These are phyloP conservation scores for Drosophila mimetica DNA, from an alignment of 2,888 invertebrate species.

Conservation along the genomic window DNA sequence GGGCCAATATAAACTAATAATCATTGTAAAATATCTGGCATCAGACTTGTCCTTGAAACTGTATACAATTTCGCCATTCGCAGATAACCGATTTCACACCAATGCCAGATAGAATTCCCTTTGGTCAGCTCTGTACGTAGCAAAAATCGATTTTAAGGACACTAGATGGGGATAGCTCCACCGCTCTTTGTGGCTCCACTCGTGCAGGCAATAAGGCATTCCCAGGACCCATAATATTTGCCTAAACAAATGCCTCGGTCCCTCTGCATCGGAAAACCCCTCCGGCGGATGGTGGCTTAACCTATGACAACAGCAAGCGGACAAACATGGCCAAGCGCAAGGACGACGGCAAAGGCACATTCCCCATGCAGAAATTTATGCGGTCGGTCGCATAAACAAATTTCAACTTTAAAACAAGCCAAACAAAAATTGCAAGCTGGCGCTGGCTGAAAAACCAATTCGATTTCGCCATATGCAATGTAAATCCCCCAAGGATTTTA, in stretches of 20 bases:
- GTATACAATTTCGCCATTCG: not conserved
- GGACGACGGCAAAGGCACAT: constrained; percentile 37
- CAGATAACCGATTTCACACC: constrained; percentile 12
- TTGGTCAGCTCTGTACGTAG: constrained; percentile 14
- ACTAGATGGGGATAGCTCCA: not conserved
- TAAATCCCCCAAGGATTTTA: constrained; percentile 34
- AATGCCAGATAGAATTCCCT: constrained; percentile 12
- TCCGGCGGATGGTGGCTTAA: constrained; percentile 16
- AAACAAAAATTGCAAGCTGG: constrained; percentile 50
- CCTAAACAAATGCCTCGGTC: constrained; percentile 38
- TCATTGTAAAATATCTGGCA: not conserved
- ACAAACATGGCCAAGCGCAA: constrained; percentile 29
- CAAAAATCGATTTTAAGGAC: constrained; percentile 31
- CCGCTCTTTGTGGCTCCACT: constrained; percentile 14
- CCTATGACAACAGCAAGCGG: constrained; percentile 35
- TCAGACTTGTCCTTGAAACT: constrained; percentile 7
- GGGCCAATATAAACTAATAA: not conserved
- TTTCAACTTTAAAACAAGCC: constrained; percentile 51
- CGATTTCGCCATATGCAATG: constrained; percentile 48
- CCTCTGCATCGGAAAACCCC: constrained; percentile 24
- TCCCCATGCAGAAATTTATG: constrained; percentile 57
- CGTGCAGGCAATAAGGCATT: constrained; percentile 39
- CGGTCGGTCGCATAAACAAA: constrained; percentile 57
- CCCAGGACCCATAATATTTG: constrained; percentile 48
- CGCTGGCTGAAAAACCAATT: constrained; percentile 37